Conservation (phyloP, 2,113 vertebrate genomes). For the Trachemys scripta region DNA sequence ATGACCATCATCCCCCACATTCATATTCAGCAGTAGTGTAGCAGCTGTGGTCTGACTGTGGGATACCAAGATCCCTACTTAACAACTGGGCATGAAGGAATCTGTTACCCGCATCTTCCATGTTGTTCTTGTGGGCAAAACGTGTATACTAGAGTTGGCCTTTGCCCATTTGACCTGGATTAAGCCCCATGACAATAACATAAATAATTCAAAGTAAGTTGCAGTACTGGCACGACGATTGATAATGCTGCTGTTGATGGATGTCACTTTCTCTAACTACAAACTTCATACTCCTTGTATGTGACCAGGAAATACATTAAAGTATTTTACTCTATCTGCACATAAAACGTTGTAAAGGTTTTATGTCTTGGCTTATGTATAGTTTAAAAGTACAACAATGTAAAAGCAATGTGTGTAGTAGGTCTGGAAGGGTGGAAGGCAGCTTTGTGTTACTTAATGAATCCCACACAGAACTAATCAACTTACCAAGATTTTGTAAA, state of each 20-base stretch:
- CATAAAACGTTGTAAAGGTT: accelerated
- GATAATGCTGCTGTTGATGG: not conserved
- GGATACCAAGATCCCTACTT: not conserved
- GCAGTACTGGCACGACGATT: not conserved
- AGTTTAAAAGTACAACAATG: not conserved
- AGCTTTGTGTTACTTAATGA: not conserved
- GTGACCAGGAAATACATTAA: not conserved
- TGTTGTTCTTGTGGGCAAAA: not conserved
- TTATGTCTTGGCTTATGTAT: not conserved
- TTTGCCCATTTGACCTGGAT: not conserved
- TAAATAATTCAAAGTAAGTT: not conserved
- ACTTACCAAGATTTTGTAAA: slow-evolving; percentile 2
- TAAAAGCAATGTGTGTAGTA: not conserved
- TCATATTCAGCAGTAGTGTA: not conserved
- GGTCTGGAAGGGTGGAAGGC: slow-evolving; percentile 7
- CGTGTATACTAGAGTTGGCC: accelerated
- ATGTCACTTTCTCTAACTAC: not conserved
- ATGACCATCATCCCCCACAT: not conserved
- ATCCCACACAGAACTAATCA: not conserved
- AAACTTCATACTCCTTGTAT: not conserved
- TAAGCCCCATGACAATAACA: not conserved
- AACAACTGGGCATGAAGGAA: accelerated
- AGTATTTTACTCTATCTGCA: not conserved
- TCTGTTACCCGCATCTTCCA: not conserved
- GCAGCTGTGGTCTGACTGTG: not conserved